Evolutionary conservation across 1,140 invertebrate species (phyloP).

Genomic region (Drosophila busckii): DNA sequence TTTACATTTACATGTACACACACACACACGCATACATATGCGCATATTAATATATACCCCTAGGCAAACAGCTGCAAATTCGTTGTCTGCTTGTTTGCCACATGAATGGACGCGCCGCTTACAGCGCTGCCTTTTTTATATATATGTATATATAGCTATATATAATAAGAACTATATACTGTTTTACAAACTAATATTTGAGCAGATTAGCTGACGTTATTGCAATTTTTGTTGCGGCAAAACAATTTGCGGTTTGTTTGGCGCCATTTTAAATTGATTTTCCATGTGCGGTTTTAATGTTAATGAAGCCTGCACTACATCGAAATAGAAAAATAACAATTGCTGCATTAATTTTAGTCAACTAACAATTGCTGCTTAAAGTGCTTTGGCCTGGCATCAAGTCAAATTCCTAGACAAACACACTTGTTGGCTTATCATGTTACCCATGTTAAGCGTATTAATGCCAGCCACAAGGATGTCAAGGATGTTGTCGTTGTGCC

Average conservation of each 20-base stretch:
- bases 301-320: slow-evolving; percentile 63
- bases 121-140: background rate
- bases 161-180: slow-evolving; percentile 25
- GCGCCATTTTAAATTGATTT: slow-evolving; percentile 63
- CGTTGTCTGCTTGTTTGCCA: background rate
- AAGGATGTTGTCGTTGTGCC: slow-evolving; percentile 20
- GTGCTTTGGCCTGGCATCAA: slow-evolving; percentile 33
- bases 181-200: slow-evolving; percentile 44
- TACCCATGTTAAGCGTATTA: slow-evolving; percentile 73
- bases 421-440: slow-evolving; percentile 75
- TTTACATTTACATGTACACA: slow-evolving; percentile 2
- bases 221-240: slow-evolving; percentile 46
- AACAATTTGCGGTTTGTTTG: slow-evolving; percentile 55
- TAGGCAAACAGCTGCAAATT: slow-evolving; percentile 22
- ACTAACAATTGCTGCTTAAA: slow-evolving; percentile 36
- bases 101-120: slow-evolving; percentile 3
- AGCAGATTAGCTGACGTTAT: slow-evolving; percentile 31
- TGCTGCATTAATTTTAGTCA: slow-evolving; percentile 23
- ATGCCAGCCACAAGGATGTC: slow-evolving; percentile 38
- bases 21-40: background rate
- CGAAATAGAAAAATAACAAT: slow-evolving; percentile 27
- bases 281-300: slow-evolving; percentile 42
- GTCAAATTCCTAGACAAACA: slow-evolving; percentile 71
- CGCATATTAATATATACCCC: slow-evolving; percentile 9
- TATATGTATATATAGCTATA: slow-evolving; percentile 38